Evolutionary conservation across 2,797 vertebrate genomes (phyloP).

Genomic region (Silurus lanzhouensis): DNA sequence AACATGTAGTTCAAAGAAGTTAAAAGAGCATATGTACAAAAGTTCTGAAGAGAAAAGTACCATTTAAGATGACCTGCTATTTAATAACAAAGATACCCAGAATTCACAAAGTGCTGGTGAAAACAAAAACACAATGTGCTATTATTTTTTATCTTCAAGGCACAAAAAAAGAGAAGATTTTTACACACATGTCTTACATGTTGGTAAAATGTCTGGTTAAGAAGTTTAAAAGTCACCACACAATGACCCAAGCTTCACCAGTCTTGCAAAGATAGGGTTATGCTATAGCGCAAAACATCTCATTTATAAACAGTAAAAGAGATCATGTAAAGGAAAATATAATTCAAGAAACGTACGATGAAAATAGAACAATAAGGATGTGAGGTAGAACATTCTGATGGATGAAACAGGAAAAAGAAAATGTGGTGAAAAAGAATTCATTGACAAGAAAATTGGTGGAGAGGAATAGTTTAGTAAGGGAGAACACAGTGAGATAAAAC

Average conservation of each 20-base stretch:
- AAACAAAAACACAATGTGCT: background rate
- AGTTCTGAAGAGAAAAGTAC: background rate
- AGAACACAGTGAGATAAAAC: background rate
- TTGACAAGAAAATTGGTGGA: no score
- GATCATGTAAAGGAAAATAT: background rate
- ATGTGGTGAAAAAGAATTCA: background rate
- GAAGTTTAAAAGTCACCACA: background rate
- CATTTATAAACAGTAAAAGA: background rate
- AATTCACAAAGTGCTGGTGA: background rate
- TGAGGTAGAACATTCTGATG: no score
- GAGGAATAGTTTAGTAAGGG: no score
- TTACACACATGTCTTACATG: background rate
- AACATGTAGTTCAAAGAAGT: background rate
- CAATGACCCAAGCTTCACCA: background rate
- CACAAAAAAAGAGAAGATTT: background rate
- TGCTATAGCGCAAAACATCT: background rate
- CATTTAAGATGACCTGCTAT: background rate
- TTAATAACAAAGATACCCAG: background rate
- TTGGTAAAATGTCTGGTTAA: background rate
- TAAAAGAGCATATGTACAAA: background rate
- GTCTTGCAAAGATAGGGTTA: background rate
- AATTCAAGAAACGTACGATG: no score
- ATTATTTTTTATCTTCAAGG: background rate
- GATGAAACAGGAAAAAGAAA: no score
- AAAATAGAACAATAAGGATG: background rate